Conservation (phyloP, 2,113 vertebrate genomes). For the Panthera tigris region DNA sequence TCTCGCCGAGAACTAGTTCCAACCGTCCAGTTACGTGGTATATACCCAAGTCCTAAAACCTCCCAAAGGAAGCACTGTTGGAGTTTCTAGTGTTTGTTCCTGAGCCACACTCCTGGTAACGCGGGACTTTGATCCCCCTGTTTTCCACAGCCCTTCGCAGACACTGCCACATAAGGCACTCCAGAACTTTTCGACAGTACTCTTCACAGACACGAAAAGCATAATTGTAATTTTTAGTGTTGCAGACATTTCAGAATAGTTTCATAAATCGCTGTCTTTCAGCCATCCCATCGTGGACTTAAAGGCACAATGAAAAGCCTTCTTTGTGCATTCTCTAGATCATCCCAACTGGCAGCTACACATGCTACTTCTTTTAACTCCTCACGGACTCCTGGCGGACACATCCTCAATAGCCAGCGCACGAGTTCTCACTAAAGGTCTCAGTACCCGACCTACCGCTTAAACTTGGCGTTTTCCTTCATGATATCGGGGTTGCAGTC, state of each 20-base stretch:
- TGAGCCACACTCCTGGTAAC: neutral
- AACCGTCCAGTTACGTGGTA: neutral
- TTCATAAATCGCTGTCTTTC: neutral
- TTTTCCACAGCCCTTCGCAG: neutral
- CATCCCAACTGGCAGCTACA: neutral
- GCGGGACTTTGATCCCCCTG: neutral
- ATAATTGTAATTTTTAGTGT: neutral
- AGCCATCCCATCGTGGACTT: neutral
- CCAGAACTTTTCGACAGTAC: neutral
- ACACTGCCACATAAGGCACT: neutral
- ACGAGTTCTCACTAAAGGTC: neutral
- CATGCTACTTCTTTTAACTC: neutral
- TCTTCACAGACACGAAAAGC: neutral
- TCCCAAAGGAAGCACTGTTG: neutral
- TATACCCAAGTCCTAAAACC: neutral
- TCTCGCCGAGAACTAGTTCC: neutral
- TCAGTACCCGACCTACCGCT: neutral
- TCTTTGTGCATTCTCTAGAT: neutral
- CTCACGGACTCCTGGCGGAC: neutral
- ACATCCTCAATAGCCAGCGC: neutral
- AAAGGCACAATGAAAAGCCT: neutral
- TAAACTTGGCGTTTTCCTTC: neutral
- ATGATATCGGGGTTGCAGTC: neutral
- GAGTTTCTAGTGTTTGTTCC: neutral
- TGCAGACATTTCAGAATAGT: neutral